phyloP scores from a whole-genome alignment of 2,888 invertebrate genomes.

The Scaptomyza caliginosa region DNA sequence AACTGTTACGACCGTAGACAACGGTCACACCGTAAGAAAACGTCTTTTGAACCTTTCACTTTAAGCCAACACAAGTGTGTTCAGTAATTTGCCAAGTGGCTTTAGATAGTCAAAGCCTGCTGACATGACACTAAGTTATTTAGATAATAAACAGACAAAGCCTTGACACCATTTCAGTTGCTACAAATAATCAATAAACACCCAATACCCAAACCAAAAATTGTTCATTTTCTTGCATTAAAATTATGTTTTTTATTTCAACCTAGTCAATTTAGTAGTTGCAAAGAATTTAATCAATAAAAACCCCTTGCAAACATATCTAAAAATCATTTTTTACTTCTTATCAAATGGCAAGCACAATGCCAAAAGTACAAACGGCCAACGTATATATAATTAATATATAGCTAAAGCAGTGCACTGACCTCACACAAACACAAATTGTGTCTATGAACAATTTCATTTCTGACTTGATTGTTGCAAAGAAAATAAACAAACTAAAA shows the following conservation, averaged over 20 bases:
- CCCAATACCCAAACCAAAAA: no score
- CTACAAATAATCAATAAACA: not conserved
- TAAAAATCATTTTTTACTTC: not conserved
- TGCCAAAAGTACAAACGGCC: not conserved
- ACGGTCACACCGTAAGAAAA: no score
- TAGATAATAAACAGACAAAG: conserved; percentile 29
- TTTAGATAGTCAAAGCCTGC: conserved; percentile 40
- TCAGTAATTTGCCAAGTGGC: no score
- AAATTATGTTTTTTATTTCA: no score
- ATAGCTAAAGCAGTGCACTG: conserved; percentile 43
- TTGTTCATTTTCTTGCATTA: no score
- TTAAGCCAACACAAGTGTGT: conserved; percentile 22
- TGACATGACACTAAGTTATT: conserved; percentile 32
- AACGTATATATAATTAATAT: not conserved
- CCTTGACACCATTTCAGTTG: conserved; percentile 40
- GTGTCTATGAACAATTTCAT: conserved; percentile 11
- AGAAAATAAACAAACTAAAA: not conserved
- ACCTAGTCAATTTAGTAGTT: not conserved
- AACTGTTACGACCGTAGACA: no score
- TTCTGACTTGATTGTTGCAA: not conserved
- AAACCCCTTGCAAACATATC: conserved; percentile 5
- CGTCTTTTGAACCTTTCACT: conserved; percentile 24
- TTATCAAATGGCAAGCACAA: conserved; percentile 14
- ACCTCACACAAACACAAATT: conserved; percentile 43
- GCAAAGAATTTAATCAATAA: not conserved